A percentile compares a stretch with the other conserved stretches of the same genome.
These are phyloP conservation scores for Romanogobio albipinnatus DNA, from an alignment of 2,113 vertebrate species.

Conservation along the genomic window DNA sequence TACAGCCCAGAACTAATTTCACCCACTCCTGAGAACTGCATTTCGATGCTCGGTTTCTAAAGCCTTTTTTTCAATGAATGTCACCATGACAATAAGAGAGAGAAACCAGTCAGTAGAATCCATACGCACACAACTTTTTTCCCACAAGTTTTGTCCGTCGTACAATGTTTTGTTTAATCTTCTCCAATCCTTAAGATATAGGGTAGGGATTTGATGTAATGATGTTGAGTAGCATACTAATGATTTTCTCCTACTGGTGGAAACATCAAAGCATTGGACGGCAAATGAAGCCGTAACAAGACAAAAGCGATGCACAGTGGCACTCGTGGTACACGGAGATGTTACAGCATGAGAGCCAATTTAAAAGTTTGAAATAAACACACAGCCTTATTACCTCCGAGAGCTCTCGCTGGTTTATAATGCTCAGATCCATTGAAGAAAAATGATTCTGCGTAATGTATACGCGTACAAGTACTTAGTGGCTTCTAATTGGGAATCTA, in stretches of 20 bases:
- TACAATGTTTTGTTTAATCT: background rate
- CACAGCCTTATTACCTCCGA: slow-evolving; percentile 52
- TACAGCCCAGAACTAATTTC: slow-evolving; percentile 1
- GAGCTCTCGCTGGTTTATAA: slow-evolving; percentile 40
- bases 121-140: background rate
- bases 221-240: slow-evolving; percentile 39
- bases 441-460: slow-evolving; percentile 51
- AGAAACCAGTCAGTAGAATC: slow-evolving; percentile 3
- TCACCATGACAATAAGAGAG: background rate
- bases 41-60: background rate
- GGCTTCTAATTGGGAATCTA: slow-evolving; percentile 29
- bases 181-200: slow-evolving; percentile 1
- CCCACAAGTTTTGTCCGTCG: background rate
- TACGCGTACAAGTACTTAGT: slow-evolving; percentile 30
- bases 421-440: slow-evolving; percentile 51
- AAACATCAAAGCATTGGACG: slow-evolving; percentile 34
- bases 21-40: background rate
- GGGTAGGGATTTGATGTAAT: slow-evolving; percentile 34
- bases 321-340: slow-evolving; percentile 6
- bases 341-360: slow-evolving; percentile 51
- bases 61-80: background rate
- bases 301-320: background rate
- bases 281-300: slow-evolving; percentile 22
- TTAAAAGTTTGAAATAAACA: slow-evolving; percentile 61
- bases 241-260: slow-evolving; percentile 34